Evolutionary conservation across 2,113 vertebrate genomes (phyloP), one percentile per base, ranked within the genome.

Genomic region (Xiphias gladius): DNA sequence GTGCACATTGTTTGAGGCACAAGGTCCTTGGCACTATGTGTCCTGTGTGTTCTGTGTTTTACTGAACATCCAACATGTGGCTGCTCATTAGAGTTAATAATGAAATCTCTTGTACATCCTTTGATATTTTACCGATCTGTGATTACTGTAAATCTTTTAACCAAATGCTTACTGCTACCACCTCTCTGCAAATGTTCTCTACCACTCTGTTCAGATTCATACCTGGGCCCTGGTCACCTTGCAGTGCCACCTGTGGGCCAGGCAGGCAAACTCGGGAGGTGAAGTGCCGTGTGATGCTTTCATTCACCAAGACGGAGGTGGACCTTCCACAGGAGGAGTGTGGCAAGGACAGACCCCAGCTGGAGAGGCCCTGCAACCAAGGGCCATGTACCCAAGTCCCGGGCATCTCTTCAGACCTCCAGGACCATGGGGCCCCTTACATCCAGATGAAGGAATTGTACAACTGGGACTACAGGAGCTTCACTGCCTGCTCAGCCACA

Each of bases 281-380:
- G 58, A 96, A 94, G 87, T 99, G 98, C 83, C 94, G 87, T 7
- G 96, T 97, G 35, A 95, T 97, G 3, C 96, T 99, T 0, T 89
- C 95, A 0, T 99, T 99, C 70, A 96, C 96, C 2, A 96, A 96
- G 93, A 94, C 96, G 0, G 97, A 97, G 80, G 93, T 97, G 0
- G 97, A 98, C 35, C 96, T 99, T 61, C 98, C 97, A 0, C 96
- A 97, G 41, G 97, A 96, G 57, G 97, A 98, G 75, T 99, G 98
- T 22, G 94, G 94, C 0, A 93, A 94, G 0, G 92, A 93, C 52
- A 91, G 86, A 82, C 96, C 94, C 7, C 74, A 86, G 19, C 73
- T 88, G 0, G 94, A 97, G 78, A 95, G 87, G 62, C 86, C 85
- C 17, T 99, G 98, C 86, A 88, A 92, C 83, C 90, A 92, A 8